Conservation (phyloP, 2,797 vertebrate genomes). For the Tolypeutes matacus region DNA sequence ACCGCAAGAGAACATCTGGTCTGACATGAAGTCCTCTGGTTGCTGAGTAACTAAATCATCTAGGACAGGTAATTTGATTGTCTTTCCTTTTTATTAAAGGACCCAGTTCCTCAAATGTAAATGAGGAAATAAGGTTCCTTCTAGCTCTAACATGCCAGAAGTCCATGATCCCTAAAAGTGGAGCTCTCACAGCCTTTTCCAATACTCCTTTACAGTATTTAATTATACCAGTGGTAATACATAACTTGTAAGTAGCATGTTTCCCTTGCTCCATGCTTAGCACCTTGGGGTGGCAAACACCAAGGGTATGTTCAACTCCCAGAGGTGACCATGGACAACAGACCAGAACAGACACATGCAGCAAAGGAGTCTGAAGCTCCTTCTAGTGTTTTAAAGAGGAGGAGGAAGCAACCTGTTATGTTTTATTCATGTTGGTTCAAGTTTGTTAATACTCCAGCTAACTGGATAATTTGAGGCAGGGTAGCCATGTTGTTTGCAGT, state of each 20-base stretch:
- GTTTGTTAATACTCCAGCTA: conserved; percentile 22
- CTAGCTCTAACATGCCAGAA: conserved; percentile 1
- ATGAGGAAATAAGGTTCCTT: conserved; percentile 34
- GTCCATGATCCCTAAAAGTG: not conserved
- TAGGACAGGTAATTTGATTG: conserved; percentile 53
- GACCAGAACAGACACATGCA: not conserved
- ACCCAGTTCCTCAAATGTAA: not conserved
- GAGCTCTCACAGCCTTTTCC: not conserved
- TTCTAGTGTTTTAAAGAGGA: conserved; percentile 35
- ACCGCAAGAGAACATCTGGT: conserved; percentile 37
- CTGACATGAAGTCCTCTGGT: conserved; percentile 32
- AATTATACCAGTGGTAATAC: not conserved
- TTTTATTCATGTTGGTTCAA: not conserved
- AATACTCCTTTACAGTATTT: not conserved
- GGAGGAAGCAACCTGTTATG: not conserved
- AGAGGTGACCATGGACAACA: not conserved
- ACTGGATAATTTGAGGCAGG: not conserved
- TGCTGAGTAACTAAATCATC: conserved; percentile 48
- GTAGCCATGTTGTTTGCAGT: not conserved
- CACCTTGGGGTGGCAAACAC: not conserved
- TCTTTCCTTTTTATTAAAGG: conserved; percentile 62
- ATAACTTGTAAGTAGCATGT: not conserved
- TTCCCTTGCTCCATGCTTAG: not conserved
- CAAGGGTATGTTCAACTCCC: not conserved
- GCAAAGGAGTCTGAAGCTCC: not conserved